Evolutionary conservation across 1,140 invertebrate species (phyloP), one percentile per base, ranked within the genome.

Genomic region (Acromyrmex charruanus): DNA sequence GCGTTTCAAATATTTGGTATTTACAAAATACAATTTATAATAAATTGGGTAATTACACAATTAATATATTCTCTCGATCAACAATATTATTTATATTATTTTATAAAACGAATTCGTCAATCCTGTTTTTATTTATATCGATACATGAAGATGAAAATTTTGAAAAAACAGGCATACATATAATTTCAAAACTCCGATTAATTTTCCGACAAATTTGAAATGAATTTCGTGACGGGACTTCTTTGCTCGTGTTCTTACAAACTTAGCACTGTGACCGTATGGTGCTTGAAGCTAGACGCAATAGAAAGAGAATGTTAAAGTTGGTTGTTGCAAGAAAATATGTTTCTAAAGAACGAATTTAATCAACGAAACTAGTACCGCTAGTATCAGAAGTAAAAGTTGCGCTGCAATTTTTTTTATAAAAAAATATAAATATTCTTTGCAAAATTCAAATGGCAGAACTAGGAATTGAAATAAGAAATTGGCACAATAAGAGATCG

Each of bases 191-290:
- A 7, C 18, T 59, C 14, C 10, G 21, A 12, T 79, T 53, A 77
- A 85, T 77, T 79, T 85, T 80, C 35, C 61, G 10, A 59, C 59
- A 63, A 66, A 58, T 31, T 79, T 49, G 21, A 85, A 80, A 61
- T 66, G 74, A 85, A 80, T 85, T 85, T 85, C 74, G 82, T 85
- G 74, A 85, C 51, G 25, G 25, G 25, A 74, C 28, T 75, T 74
- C 51, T 68, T 65, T 44, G 16, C 16, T 39, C 25, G 14, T 58
- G 74, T 53, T 31, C 21, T 53, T 28, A n/a, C 35, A 49, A 86
- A 88, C 69, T 71, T 81, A 31, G 75, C 21, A 79, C 18, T 53
- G 63, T 25, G 49, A 39, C 14, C n/a, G 10, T 55, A 69, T 1
- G 35, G 10, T 69, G 31, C n/a, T 53, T 39, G 63, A 80, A 68